phyloP scores from a whole-genome alignment of 1,140 invertebrate species.

The Heliconius himera region DNA sequence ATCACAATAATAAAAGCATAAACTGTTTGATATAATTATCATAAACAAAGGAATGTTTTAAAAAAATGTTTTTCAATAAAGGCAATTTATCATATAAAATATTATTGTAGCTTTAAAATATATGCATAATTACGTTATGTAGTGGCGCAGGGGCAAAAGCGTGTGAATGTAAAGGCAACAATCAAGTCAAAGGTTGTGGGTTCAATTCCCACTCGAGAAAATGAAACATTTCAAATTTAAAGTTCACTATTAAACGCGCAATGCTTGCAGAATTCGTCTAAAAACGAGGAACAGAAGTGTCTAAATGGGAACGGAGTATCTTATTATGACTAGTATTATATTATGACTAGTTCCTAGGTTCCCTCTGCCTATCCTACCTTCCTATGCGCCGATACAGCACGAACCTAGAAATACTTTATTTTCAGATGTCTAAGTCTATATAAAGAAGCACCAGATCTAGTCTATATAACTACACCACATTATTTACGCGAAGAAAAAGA shows the following conservation, averaged over 20 bases:
- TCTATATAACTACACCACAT: conserved; percentile 50
- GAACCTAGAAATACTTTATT: not conserved
- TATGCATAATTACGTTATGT: not conserved
- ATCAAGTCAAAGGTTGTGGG: no score
- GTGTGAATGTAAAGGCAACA: not conserved
- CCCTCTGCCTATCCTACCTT: not conserved
- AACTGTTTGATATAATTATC: no score
- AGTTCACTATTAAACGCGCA: not conserved
- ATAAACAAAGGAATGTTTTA: no score
- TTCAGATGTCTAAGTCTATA: conserved; percentile 50
- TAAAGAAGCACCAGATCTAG: conserved; percentile 48
- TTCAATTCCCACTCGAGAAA: not conserved
- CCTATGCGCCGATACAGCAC: not conserved
- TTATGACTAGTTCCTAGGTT: not conserved
- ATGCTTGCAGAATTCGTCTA: not conserved
- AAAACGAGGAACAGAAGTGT: no score
- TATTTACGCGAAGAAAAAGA: conserved; percentile 41
- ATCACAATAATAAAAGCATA: no score
- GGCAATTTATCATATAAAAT: no score
- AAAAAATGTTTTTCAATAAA: no score
- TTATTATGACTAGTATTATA: no score
- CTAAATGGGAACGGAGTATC: no score
- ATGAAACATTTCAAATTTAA: not conserved
- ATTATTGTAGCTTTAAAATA: no score
- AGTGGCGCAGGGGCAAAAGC: not conserved